Conservation (phyloP, 2,797 vertebrate genomes). For the Serranus cabrilla region DNA sequence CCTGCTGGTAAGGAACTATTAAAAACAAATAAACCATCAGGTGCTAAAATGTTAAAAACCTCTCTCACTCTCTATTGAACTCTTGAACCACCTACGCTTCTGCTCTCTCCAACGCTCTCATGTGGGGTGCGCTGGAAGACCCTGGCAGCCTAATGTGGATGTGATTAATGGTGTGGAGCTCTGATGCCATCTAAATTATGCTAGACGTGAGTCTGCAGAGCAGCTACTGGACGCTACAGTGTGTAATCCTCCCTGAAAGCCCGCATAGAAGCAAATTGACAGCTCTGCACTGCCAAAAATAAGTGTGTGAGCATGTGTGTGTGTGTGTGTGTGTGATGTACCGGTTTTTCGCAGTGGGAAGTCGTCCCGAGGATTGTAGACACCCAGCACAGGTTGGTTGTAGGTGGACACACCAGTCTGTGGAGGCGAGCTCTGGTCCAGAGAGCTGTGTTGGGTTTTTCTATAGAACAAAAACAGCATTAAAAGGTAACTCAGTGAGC, state of each 20-base stretch:
- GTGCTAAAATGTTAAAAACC: constrained; percentile 40
- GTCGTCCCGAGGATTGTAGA: constrained; percentile 98
- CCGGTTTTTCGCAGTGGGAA: constrained; percentile 99
- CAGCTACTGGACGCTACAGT: constrained; percentile 31
- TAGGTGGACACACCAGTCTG: constrained; percentile 95
- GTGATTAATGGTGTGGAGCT: constrained; percentile 67
- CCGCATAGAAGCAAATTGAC: constrained; percentile 9
- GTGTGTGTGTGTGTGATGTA: constrained; percentile 67
- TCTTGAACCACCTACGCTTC: constrained; percentile 56
- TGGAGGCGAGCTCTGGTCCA: constrained; percentile 98
- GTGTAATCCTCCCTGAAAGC: constrained; percentile 29
- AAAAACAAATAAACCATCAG: constrained; percentile 41
- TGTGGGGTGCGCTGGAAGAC: constrained; percentile 59
- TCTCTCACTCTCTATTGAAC: constrained; percentile 54
- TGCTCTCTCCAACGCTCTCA: constrained; percentile 47
- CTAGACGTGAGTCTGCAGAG: constrained; percentile 54
- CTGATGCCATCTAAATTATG: constrained; percentile 66
- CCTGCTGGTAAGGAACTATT: constrained; percentile 18
- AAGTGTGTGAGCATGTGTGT: constrained; percentile 9
- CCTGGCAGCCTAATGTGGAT: constrained; percentile 66
- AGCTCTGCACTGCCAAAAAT: constrained; percentile 17
- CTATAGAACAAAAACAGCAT: constrained; percentile 75
- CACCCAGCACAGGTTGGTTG: constrained; percentile 95
- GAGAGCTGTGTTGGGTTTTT: constrained; percentile 98
- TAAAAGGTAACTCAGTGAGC: constrained; percentile 32